Percentiles rank a stretch among this genome's conserved stretches.
phyloP scores from a whole-genome alignment of 2,888 invertebrate genomes.

The Drosophila monieri region DNA sequence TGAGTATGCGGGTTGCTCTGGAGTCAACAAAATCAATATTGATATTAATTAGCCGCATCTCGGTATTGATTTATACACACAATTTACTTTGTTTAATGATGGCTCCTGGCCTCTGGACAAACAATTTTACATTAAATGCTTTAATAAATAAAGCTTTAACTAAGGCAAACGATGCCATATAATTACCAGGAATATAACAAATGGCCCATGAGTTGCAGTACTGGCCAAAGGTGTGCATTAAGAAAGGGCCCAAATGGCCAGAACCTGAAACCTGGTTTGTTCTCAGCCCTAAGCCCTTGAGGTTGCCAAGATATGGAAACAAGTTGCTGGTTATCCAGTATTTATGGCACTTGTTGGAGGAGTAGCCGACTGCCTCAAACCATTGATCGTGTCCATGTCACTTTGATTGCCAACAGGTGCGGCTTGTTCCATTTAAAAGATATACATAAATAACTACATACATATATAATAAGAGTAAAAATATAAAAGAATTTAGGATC shows the following conservation, averaged over 20 bases:
- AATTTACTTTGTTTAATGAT: conserved; percentile 63
- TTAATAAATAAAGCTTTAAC: conserved; percentile 76
- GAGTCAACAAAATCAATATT: conserved; percentile 46
- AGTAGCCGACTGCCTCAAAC: conserved; percentile 5
- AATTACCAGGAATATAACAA: conserved; percentile 71
- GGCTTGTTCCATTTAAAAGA: conserved; percentile 3
- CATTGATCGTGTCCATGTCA: neutral
- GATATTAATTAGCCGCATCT: conserved; percentile 65
- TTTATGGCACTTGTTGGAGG: conserved; percentile 69
- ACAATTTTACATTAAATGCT: conserved; percentile 79
- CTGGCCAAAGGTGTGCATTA: conserved; percentile 60
- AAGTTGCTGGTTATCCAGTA: conserved; percentile 50
- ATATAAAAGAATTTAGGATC: no score
- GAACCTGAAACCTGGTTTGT: conserved; percentile 1
- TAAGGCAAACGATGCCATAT: conserved; percentile 66
- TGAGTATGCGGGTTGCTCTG: neutral
- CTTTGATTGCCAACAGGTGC: conserved; percentile 22
- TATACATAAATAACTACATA: neutral
- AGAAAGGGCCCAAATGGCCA: conserved; percentile 48
- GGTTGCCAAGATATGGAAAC: conserved; percentile 21
- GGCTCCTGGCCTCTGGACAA: conserved; percentile 69
- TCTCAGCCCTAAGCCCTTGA: neutral
- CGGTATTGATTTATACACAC: conserved; percentile 60
- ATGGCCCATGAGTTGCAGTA: conserved; percentile 48
- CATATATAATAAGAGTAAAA: no score